These are phyloP conservation scores for Calycopis cecrops DNA, from an alignment of 1,140 invertebrate genomes.

Conservation along the genomic window DNA sequence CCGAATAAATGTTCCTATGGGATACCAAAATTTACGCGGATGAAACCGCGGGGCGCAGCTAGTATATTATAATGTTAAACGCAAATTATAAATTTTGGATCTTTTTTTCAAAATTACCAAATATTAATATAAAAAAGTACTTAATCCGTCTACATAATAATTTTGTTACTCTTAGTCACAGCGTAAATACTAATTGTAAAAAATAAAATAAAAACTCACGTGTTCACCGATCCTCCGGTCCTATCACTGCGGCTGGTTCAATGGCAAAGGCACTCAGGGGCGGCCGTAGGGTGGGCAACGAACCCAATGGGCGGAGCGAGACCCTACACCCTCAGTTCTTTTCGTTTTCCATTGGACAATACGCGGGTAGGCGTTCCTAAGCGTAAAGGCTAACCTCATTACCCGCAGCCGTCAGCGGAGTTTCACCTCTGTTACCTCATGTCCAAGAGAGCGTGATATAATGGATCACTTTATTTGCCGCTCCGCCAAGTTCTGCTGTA, in stretches of 20 bases:
- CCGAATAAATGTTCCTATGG: too few species aligned
- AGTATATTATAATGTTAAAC: too few species aligned
- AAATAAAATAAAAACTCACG: constrained; percentile 5
- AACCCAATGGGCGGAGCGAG: constrained; percentile 25
- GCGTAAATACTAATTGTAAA: too few species aligned
- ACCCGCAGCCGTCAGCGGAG: constrained; percentile 14
- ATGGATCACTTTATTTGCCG: neutral
- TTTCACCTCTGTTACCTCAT: constrained; percentile 10
- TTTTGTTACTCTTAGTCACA: too few species aligned
- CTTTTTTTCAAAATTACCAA: too few species aligned
- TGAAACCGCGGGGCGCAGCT: too few species aligned
- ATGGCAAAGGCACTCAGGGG: constrained; percentile 14
- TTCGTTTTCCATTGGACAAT: constrained; percentile 24
- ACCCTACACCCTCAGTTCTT: constrained; percentile 17
- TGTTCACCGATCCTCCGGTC: constrained; percentile 13
- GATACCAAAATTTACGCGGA: too few species aligned
- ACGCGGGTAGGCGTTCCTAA: constrained; percentile 20
- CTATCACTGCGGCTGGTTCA: constrained; percentile 17
- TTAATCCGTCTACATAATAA: too few species aligned
- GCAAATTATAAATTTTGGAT: too few species aligned
- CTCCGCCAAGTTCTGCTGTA: neutral
- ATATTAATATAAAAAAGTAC: too few species aligned
- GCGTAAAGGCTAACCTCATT: constrained; percentile 18
- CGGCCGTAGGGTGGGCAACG: constrained; percentile 16
- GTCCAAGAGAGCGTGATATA: neutral